Conservation (phyloP, 2,888 invertebrate species). For the Sipha maydis region DNA sequence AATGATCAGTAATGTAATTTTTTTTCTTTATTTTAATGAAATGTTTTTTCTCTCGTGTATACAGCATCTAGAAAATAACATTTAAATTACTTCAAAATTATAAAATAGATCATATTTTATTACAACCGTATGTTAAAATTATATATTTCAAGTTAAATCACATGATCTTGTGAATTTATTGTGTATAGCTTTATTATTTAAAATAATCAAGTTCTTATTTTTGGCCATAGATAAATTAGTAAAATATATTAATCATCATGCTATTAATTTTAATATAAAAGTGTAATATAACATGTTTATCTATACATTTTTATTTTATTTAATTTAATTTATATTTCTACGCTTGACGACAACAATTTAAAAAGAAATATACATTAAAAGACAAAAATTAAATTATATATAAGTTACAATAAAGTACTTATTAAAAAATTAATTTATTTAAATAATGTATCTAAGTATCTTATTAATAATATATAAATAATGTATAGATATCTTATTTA, state of each 20-base stretch:
- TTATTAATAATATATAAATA: no score
- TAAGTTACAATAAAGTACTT: no score
- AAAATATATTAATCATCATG: not conserved
- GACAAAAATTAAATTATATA: no score
- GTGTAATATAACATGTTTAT: no score
- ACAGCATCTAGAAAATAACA: conserved; percentile 33
- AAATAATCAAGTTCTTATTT: conserved; percentile 12
- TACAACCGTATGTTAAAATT: not conserved
- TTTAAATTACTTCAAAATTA: not conserved
- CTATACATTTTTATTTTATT: no score
- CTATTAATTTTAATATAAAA: not conserved
- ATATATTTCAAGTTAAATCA: not conserved
- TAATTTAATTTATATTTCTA: no score
- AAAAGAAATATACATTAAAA: no score
- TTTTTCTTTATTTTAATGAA: conserved; percentile 6
- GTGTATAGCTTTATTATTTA: conserved; percentile 12
- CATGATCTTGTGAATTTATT: conserved; percentile 10
- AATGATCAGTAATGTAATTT: conserved; percentile 7
- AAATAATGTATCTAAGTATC: no score
- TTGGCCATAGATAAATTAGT: conserved; percentile 17
- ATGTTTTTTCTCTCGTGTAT: conserved; percentile 29
- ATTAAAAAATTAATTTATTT: no score
- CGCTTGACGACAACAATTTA: no score
- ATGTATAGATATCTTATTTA: no score
- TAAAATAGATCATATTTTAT: conserved; percentile 12